Base-by-base conservation (phyloP, 1,140 invertebrate species). In the Ips nitidus region DNA sequence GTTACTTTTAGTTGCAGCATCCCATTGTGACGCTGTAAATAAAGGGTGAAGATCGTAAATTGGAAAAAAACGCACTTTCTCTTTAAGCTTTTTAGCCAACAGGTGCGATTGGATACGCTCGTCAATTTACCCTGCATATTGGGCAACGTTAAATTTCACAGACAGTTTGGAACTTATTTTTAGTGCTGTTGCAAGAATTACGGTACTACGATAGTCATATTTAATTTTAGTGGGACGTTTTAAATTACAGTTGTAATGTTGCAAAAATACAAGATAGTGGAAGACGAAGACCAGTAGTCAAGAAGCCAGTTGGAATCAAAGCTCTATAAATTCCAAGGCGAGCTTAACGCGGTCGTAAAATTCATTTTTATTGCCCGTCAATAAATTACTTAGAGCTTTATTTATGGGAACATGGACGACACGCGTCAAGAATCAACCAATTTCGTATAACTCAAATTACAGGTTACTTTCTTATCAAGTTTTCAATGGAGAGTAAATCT, bases 261-360 rank as follows among this genome's bases (percentile, higher is more conserved):
- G 52, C 52, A 55, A 55, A 55, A 38, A 55, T 22, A 22, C 22
- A 22, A 22, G 22, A 55, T 36, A 37, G 8, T 38, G 6, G 1
- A 55, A 61, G 45, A 8, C 37, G 40, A 61, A 61, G 50, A 61
- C n/a, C 42, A 4, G 59, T 61, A 61, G 50, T n/a, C 59, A 22
- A 64, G 62, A 52, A 64, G 62, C 62, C 6, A 59, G 62, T 39
- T 47, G 22, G 39, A 64, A 64, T 53, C 47, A 64, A 64, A 64
- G 50, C 39, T 64, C 53, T 36, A 66, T 66, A 66, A 66, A 66
- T 66, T 66, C 41, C 45, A 57, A 66, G 52, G 47, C 55, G 55
- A 40, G 47, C 55, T 66, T 66, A 66, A 66, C 65, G 56, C 47
- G 55, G 41, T 52, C 53, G 56, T 66, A 66, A 66, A 66, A 57